Percentiles rank a stretch among this genome's conserved stretches.
These are phyloP conservation scores for Machimus rusticus DNA, from an alignment of 2,888 invertebrate species.

Conservation along the genomic window DNA sequence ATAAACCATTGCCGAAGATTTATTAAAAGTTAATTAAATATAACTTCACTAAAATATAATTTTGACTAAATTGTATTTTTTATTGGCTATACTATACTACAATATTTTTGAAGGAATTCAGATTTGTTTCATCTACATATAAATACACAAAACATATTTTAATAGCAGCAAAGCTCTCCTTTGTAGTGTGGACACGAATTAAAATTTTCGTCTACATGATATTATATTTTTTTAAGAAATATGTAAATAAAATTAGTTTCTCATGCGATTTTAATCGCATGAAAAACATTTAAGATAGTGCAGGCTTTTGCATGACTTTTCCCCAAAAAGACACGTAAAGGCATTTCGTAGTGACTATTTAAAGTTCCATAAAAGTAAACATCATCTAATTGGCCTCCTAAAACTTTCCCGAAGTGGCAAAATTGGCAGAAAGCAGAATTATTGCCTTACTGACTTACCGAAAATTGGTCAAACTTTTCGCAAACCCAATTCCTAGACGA, in stretches of 20 bases:
- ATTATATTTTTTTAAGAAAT: no score
- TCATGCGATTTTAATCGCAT: neutral
- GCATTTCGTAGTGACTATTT: neutral
- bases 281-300: neutral
- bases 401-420: neutral
- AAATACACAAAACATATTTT: no score
- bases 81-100: no score
- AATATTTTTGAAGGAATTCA: no score
- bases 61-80: no score
- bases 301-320: neutral
- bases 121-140: no score
- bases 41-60: no score
- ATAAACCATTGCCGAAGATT: no score
- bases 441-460: neutral
- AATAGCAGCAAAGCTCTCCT: no score
- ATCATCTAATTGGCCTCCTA: neutral
- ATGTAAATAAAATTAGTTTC: neutral
- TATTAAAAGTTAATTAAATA: no score
- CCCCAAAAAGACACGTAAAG: neutral
- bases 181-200: no score
- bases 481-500: neutral
- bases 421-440: neutral
- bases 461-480: neutral
- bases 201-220: no score
- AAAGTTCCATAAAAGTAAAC: neutral